phyloP scores from a whole-genome alignment of 2,888 invertebrate genomes.

The Eupithecia vulgata region DNA sequence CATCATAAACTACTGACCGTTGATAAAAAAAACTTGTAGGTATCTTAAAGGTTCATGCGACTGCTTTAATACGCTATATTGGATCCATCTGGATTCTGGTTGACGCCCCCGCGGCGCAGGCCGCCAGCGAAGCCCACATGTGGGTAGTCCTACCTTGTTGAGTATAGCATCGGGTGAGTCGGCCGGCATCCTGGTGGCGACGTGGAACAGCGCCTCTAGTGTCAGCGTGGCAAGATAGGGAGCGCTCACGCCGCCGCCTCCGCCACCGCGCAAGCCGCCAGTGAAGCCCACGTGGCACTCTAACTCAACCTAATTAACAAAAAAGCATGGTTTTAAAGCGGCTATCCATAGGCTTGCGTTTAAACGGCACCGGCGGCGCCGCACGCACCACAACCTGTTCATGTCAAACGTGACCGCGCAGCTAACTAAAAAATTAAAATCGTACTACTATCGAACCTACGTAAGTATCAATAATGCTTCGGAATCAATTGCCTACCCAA shows the following conservation, averaged over 20 bases:
- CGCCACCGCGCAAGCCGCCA: conserved; percentile 96
- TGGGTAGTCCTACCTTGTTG: conserved; percentile 75
- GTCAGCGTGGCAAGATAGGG: conserved; percentile 98
- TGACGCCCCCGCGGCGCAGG: conserved; percentile 91
- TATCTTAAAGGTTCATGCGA: not conserved
- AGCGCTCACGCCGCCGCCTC: conserved; percentile 95
- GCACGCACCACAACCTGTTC: too few species aligned
- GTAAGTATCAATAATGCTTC: too few species aligned
- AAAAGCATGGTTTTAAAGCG: not conserved
- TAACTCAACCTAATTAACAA: conserved; percentile 87
- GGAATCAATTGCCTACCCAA: too few species aligned
- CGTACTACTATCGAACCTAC: too few species aligned
- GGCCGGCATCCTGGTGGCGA: conserved; percentile 98
- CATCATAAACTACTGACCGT: too few species aligned
- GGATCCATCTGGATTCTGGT: not conserved
- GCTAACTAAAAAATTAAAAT: too few species aligned
- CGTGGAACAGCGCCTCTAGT: conserved; percentile 97
- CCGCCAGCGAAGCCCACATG: conserved; percentile 98
- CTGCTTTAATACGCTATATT: not conserved
- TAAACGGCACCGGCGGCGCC: too few species aligned
- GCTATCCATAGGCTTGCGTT: too few species aligned
- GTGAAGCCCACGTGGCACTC: conserved; percentile 97
- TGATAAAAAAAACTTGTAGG: too few species aligned
- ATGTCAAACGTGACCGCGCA: too few species aligned
- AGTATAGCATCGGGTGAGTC: conserved; percentile 93